phyloP scores from a whole-genome alignment of 2,888 invertebrate species.

The Amphipoea oculea region DNA sequence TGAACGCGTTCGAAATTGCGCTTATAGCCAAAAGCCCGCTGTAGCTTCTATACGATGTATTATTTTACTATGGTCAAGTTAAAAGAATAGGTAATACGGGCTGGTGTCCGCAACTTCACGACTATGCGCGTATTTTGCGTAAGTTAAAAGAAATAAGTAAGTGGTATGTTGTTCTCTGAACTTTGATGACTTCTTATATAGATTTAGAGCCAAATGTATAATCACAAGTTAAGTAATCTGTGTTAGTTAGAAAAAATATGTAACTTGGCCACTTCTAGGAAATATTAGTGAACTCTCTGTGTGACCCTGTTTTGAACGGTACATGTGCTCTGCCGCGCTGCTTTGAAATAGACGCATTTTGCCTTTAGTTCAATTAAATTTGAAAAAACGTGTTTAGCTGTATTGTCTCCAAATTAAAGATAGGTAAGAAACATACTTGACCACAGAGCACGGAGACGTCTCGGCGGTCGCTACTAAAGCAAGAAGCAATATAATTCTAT shows the following conservation, averaged over 20 bases:
- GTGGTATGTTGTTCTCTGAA: constrained; percentile 35
- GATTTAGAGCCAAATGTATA: constrained; percentile 38
- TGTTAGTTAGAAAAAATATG: constrained; percentile 14
- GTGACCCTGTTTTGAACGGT: constrained; percentile 11
- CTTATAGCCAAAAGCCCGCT: background rate
- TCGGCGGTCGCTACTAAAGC: background rate
- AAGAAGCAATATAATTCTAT: no score
- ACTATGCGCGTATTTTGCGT: no score
- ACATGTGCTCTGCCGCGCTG: constrained; percentile 5
- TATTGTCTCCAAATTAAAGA: background rate
- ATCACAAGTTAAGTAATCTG: constrained; percentile 25
- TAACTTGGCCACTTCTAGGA: constrained; percentile 13
- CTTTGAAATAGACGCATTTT: constrained; percentile 2
- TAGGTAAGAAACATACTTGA: background rate
- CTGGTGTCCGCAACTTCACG: no score
- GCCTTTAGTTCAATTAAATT: background rate
- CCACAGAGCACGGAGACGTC: background rate
- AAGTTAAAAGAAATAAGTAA: constrained; percentile 7
- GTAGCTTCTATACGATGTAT: background rate
- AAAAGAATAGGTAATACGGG: background rate
- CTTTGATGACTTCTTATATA: constrained; percentile 38
- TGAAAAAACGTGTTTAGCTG: background rate
- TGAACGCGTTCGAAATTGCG: background rate
- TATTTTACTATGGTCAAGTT: constrained; percentile 10
- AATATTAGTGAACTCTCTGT: background rate